Conservation (phyloP, 2,888 invertebrate species). For the Steinernema carpocapsae region DNA sequence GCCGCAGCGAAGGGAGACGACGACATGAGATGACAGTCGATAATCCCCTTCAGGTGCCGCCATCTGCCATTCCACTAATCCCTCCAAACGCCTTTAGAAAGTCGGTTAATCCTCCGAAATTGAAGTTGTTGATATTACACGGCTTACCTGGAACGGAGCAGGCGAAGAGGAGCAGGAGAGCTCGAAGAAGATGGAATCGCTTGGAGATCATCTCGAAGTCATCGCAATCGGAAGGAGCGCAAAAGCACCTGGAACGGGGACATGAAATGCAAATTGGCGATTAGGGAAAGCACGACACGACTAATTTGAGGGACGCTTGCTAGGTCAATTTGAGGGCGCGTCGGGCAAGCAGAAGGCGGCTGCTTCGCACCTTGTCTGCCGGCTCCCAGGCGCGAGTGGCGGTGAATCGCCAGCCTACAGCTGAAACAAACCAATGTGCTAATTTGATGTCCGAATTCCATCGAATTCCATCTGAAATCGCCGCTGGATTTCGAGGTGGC, state of each 20-base stretch:
- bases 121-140: background rate
- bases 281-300: conserved; percentile 6
- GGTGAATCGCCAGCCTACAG: background rate
- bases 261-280: conserved; percentile 20
- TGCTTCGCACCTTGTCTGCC: conserved; percentile 2
- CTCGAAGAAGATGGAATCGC: background rate
- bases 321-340: too few relatives aligned
- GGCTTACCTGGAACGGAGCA: conserved; percentile 4
- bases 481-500: background rate
- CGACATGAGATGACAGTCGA: conserved; percentile 8
- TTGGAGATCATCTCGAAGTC: conserved; percentile 13
- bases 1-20: background rate
- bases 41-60: conserved; percentile 35
- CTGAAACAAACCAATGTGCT: conserved; percentile 14
- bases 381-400: background rate
- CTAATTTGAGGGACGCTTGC: conserved; percentile 8
- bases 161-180: conserved; percentile 19
- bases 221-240: conserved; percentile 12
- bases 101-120: conserved; percentile 30
- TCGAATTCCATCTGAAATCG: conserved; percentile 25
- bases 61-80: conserved; percentile 33
- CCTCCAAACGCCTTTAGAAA: conserved; percentile 15
- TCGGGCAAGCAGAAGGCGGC: background rate
- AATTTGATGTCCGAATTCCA: background rate
- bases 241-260: conserved; percentile 27